phyloP scores from a whole-genome alignment of 1,140 invertebrate species.

The Prorops nasuta region DNA sequence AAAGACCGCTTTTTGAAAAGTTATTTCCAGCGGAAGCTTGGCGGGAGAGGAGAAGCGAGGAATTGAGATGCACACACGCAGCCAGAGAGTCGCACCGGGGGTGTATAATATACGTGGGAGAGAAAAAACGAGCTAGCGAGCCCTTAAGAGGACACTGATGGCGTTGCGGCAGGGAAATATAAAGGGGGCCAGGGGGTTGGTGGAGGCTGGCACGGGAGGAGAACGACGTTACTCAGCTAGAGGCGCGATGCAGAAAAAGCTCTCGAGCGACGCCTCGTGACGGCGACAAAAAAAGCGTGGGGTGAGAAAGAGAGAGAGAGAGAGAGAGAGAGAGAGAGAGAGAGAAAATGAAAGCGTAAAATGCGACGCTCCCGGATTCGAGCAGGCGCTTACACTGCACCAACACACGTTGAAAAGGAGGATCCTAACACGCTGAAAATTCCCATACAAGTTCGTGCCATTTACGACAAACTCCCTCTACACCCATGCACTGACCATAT shows the following conservation, averaged over 20 bases:
- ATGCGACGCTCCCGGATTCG: slow-evolving; percentile 4
- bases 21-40: slow-evolving; percentile 17
- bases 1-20: too few relatives aligned
- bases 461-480: too few relatives aligned
- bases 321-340: slow-evolving; percentile 1
- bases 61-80: slow-evolving; percentile 15
- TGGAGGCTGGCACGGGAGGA: neutral
- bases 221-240: slow-evolving; percentile 3
- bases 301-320: neutral
- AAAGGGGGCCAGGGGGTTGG: neutral
- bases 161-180: neutral
- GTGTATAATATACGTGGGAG: slow-evolving; percentile 13
- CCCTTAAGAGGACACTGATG: neutral
- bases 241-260: slow-evolving; percentile 47
- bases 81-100: slow-evolving; percentile 2
- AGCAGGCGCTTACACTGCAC: slow-evolving; percentile 14
- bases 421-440: too few relatives aligned
- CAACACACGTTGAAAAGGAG: too few relatives aligned
- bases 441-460: too few relatives aligned
- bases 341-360: neutral
- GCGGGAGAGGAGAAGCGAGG: slow-evolving; percentile 9
- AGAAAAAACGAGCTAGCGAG: slow-evolving; percentile 24
- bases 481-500: too few relatives aligned
- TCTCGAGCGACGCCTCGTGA: slow-evolving; percentile 33
- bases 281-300: too few relatives aligned